These are phyloP conservation scores for Uloborus diversus DNA, from an alignment of 1,140 invertebrate genomes.

Conservation along the genomic window DNA sequence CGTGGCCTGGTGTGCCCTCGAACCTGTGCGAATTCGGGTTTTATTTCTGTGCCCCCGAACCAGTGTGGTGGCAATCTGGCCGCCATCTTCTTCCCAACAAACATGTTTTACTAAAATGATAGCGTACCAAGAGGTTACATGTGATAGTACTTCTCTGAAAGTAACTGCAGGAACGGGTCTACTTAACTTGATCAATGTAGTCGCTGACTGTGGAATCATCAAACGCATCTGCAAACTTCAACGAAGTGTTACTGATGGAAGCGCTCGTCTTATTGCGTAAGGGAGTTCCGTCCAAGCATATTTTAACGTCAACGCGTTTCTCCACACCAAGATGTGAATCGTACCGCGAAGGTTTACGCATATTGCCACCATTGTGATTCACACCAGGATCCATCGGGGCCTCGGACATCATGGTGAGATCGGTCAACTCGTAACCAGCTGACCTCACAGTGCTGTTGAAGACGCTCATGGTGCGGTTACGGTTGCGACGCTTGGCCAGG, in stretches of 20 bases:
- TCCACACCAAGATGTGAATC: background rate
- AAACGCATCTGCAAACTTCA: constrained; percentile 19
- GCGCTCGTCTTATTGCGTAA: constrained; percentile 5
- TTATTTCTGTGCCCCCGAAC: too few relatives aligned
- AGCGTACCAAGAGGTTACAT: background rate
- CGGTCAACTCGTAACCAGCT: constrained; percentile 17
- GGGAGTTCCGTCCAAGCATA: too few relatives aligned
- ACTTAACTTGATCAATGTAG: constrained; percentile 46
- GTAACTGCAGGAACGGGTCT: background rate
- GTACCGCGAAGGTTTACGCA: background rate
- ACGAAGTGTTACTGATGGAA: constrained; percentile 23
- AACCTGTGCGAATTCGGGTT: too few relatives aligned
- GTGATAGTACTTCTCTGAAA: background rate
- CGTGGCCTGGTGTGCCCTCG: too few relatives aligned
- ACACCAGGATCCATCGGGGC: background rate
- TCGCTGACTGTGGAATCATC: constrained; percentile 19
- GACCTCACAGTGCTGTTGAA: constrained; percentile 46
- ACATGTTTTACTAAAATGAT: background rate
- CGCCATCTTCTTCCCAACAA: background rate
- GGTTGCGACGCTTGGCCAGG: background rate
- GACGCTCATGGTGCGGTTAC: constrained; percentile 22
- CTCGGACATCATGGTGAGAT: constrained; percentile 41
- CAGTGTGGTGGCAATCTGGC: too few relatives aligned
- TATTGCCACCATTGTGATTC: background rate
- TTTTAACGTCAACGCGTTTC: background rate